Evolutionary conservation across 1,140 invertebrate species (phyloP), one percentile per base, ranked within the genome.

Genomic region (Pissodes strobi): DNA sequence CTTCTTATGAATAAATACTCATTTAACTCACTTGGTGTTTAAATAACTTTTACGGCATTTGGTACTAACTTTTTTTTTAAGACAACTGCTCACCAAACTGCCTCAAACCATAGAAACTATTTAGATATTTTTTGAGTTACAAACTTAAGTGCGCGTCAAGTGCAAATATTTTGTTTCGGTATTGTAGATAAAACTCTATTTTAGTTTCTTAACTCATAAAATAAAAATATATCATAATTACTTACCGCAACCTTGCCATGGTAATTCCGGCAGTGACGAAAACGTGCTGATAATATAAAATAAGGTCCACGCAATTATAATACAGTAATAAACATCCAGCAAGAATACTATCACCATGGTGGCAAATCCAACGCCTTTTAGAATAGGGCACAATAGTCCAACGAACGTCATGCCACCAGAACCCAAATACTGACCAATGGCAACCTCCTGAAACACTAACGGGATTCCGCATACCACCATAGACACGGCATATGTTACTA

Each of bases 391-490:
- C 10, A 86, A 68, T 65, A 82, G 84, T 58, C 84, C 85, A 6
- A 85, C 83, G 12, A 85, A 76, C 0, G 84, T 84, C 82, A 87
- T 86, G 30, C 85, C 85, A 12, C 85, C 85, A 13, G 82, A 79
- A 13, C 85, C 84, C 9, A 87, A 76, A 66, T 86, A 87, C 67
- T 87, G 86, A 6, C 86, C 86, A 39, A 87, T 82, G 0, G 85
- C 83, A 0, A 87, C 85, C 75, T 91, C 90, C 86, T 91, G 88
- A 69, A 89, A 90, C 72, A 91, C 92, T 53, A 92, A 79, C 1
- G 90, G 90, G 49, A 91, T 85, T 1, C 90, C 90, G 59, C 87
- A 87, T 45, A 90, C 82, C 19, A 90, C 67, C 79, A 91, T 84
- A 53, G 90, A 88, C n/a, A 90, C 80, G 1, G 82, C 81, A 64